A percentile compares a stretch with the other conserved stretches of the same genome.
Evolutionary conservation across 2,888 invertebrate genomes (phyloP).

Genomic region (Ormyrus thymus): DNA sequence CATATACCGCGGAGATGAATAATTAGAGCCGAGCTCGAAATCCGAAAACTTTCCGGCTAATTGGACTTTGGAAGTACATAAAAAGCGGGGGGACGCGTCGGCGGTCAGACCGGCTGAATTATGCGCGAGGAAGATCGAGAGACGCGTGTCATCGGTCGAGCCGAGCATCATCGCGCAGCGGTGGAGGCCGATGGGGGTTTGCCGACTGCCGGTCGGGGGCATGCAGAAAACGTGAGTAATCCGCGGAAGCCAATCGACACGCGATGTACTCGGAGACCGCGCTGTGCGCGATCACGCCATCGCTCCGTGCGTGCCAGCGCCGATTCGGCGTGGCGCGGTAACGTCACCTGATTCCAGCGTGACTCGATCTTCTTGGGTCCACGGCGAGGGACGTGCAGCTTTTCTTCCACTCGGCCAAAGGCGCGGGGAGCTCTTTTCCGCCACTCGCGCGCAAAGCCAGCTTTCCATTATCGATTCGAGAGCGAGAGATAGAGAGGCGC

Average conservation of each 20-base stretch:
- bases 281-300: slow-evolving; percentile 41
- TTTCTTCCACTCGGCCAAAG: background rate
- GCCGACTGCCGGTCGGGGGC: background rate
- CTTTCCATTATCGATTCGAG: no score
- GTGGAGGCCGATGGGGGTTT: slow-evolving; percentile 7
- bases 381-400: background rate
- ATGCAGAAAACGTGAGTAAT: background rate
- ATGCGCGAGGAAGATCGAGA: no score
- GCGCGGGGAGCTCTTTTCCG: no score
- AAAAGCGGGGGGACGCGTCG: no score
- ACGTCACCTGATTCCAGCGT: slow-evolving; percentile 48
- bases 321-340: slow-evolving; percentile 26
- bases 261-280: background rate
- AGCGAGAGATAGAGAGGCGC: no score
- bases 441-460: no score
- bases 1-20: no score
- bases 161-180: background rate
- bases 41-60: no score
- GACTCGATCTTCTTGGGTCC: slow-evolving; percentile 15
- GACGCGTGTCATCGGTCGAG: background rate
- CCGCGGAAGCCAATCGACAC: no score
- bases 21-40: no score
- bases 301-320: slow-evolving; percentile 7
- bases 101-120: no score
- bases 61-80: no score